Evolutionary conservation across 2,797 vertebrate species (phyloP).

Genomic region (Sebastes nivosus): DNA sequence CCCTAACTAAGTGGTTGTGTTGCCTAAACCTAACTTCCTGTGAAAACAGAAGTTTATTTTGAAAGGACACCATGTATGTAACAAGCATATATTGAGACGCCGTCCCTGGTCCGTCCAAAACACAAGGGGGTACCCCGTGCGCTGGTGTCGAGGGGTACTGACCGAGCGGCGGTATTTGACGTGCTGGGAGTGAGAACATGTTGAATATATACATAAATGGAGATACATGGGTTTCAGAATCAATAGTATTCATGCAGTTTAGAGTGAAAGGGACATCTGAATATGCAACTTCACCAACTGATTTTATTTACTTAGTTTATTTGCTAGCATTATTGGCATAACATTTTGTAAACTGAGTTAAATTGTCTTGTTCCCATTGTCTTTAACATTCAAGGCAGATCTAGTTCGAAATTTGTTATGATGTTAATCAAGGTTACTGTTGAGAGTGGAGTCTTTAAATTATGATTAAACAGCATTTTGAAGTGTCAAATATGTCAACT

Average conservation of each 20-base stretch:
- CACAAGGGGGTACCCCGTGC: too few relatives aligned
- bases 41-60: too few relatives aligned
- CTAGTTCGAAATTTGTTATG: fast-evolving
- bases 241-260: background rate
- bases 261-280: background rate
- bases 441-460: background rate
- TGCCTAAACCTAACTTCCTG: too few relatives aligned
- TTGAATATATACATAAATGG: too few relatives aligned
- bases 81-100: too few relatives aligned
- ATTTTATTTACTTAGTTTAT: background rate
- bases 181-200: too few relatives aligned
- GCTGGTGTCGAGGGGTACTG: too few relatives aligned
- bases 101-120: too few relatives aligned
- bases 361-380: background rate
- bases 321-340: background rate
- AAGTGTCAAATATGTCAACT: background rate
- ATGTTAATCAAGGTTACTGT: background rate
- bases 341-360: background rate
- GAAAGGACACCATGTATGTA: too few relatives aligned
- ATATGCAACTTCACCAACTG: background rate
- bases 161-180: too few relatives aligned
- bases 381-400: background rate
- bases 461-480: background rate
- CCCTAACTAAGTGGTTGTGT: too few relatives aligned
- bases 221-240: too few relatives aligned